These are phyloP conservation scores for Macrophya alboannulata DNA, from an alignment of 2,888 invertebrate species.

Conservation along the genomic window DNA sequence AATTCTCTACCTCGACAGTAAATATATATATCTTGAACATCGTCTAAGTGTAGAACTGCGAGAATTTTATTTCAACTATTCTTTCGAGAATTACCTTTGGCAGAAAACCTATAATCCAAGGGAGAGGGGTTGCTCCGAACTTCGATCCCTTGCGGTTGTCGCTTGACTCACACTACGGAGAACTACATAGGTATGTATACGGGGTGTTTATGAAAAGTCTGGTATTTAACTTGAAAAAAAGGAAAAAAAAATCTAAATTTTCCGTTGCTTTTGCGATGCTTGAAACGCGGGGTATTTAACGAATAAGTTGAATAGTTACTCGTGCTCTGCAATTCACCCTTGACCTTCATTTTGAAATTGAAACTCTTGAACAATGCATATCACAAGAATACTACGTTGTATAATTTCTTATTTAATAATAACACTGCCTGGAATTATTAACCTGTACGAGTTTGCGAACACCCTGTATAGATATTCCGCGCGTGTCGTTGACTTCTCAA, in stretches of 20 bases:
- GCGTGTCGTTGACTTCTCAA: conserved; percentile 34
- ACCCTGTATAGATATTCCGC: conserved; percentile 5
- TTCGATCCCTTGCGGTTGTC: conserved; percentile 27
- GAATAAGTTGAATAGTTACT: background rate
- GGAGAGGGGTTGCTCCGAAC: background rate
- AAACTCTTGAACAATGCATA: background rate
- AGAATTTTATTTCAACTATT: conserved; percentile 48
- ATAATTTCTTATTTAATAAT: background rate
- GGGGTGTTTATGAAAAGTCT: background rate
- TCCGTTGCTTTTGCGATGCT: background rate
- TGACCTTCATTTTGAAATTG: background rate
- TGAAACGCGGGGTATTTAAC: background rate
- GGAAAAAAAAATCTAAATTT: background rate
- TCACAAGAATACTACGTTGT: background rate
- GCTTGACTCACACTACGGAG: conserved; percentile 12
- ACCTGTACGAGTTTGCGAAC: background rate
- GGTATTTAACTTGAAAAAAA: background rate
- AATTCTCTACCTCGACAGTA: conserved; percentile 9
- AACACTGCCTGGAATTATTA: background rate
- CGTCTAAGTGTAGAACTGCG: conserved; percentile 16
- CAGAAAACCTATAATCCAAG: conserved; percentile 24
- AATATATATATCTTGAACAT: conserved; percentile 23
- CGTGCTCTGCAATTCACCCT: background rate
- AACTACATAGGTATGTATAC: background rate
- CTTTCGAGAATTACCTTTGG: conserved; percentile 44